A percentile compares a stretch with the other conserved stretches of the same genome.
phyloP scores from a whole-genome alignment of 2,797 vertebrate species.

The Pygocentrus nattereri region DNA sequence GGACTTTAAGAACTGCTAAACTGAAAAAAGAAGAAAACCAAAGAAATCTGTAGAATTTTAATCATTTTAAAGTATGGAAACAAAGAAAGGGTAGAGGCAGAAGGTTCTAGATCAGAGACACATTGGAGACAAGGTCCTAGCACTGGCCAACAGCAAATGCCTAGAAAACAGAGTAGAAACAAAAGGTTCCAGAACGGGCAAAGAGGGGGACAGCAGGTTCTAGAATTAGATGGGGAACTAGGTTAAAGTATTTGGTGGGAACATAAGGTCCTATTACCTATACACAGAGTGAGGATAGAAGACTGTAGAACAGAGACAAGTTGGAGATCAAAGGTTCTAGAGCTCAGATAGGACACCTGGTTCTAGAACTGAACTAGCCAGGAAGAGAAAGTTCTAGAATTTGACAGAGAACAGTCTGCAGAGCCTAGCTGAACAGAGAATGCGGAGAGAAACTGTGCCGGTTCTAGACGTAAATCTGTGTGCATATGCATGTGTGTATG shows the following conservation, averaged over 20 bases:
- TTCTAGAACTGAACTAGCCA: too few relatives aligned
- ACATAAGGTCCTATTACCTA: too few relatives aligned
- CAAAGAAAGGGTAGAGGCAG: too few relatives aligned
- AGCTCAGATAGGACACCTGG: not conserved
- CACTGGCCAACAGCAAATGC: not conserved
- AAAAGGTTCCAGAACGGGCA: not conserved
- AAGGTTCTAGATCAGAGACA: too few relatives aligned
- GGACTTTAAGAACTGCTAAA: too few relatives aligned
- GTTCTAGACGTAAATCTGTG: not conserved
- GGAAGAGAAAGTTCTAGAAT: not conserved
- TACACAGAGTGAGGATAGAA: too few relatives aligned
- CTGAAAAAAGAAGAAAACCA: too few relatives aligned
- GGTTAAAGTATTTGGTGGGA: too few relatives aligned
- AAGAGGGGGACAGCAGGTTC: not conserved
- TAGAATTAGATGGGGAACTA: not conserved
- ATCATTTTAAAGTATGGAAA: too few relatives aligned
- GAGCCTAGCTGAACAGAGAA: not conserved
- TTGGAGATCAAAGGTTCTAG: not conserved
- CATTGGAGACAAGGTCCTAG: not conserved
- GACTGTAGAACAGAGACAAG: too few relatives aligned
- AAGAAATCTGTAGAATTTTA: too few relatives aligned
- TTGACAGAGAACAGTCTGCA: not conserved
- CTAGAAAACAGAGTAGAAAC: too few relatives aligned
- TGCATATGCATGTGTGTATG: not conserved
- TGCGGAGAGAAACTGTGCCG: not conserved